A percentile compares a stretch with the other conserved stretches of the same genome.
Evolutionary conservation across 2,888 invertebrate genomes (phyloP).

Genomic region (Andrena minutula): DNA sequence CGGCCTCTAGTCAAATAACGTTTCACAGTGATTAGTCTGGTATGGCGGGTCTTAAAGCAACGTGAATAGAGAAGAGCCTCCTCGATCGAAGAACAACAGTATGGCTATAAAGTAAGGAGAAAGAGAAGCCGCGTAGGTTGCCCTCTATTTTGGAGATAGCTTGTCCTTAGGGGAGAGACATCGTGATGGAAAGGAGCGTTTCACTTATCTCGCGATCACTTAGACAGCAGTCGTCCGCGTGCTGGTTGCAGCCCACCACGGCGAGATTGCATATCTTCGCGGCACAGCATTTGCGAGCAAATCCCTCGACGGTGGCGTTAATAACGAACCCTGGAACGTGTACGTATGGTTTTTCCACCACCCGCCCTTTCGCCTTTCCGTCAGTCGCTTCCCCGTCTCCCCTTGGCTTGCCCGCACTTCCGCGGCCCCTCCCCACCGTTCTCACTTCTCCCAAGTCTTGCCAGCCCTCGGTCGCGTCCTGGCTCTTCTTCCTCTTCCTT

Average conservation of each 20-base stretch:
- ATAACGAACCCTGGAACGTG: constrained; percentile 71
- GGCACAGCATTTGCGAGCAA: constrained; percentile 69
- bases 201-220: constrained; percentile 76
- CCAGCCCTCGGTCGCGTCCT: neutral
- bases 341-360: constrained; percentile 70
- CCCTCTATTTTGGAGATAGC: constrained; percentile 10
- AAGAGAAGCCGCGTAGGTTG: neutral
- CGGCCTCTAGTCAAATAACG: constrained; percentile 52
- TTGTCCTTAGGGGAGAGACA: constrained; percentile 35
- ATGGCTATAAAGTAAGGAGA: neutral
- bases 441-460: neutral
- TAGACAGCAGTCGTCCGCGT: constrained; percentile 71
- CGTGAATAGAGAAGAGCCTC: neutral
- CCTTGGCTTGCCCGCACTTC: neutral
- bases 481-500: constrained; percentile 39
- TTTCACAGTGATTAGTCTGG: constrained; percentile 45
- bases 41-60: constrained; percentile 4
- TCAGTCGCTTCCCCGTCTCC: constrained; percentile 6
- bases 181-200: constrained; percentile 63
- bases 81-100: too few relatives aligned
- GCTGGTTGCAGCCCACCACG: constrained; percentile 54
- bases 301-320: constrained; percentile 72
- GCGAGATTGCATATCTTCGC: constrained; percentile 72
- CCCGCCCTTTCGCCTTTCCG: constrained; percentile 16
- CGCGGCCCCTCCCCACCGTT: neutral